A percentile compares a stretch with the other conserved stretches of the same genome.
Evolutionary conservation across 2,888 invertebrate genomes (phyloP).

Genomic region (Heliconius cydno): DNA sequence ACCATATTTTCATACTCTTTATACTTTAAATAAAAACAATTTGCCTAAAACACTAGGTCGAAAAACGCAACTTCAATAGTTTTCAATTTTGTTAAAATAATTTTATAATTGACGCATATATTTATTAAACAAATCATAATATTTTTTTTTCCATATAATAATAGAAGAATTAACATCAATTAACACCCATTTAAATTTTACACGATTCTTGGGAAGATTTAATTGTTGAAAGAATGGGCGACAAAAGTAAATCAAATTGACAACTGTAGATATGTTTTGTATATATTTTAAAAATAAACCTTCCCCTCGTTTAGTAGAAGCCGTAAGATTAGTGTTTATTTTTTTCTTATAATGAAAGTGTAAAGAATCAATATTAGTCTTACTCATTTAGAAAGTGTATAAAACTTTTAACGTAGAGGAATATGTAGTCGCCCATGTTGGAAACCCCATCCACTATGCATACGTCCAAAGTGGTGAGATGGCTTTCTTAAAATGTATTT

Average conservation of each 20-base stretch:
- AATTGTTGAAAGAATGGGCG: not conserved
- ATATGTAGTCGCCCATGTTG: too few species aligned
- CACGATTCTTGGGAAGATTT: not conserved
- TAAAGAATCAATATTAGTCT: slow-evolving; percentile 3
- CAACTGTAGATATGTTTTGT: too few species aligned
- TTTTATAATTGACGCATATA: not conserved
- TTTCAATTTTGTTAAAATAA: not conserved
- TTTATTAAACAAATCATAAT: not conserved
- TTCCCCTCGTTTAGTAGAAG: not conserved
- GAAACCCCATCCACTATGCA: too few species aligned
- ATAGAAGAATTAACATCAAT: too few species aligned
- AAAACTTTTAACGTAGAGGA: too few species aligned
- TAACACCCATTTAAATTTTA: not conserved
- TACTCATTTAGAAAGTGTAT: not conserved
- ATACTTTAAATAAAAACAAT: too few species aligned
- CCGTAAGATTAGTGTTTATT: not conserved
- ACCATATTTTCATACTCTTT: too few species aligned
- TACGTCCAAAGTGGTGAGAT: too few species aligned
- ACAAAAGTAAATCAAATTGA: not conserved
- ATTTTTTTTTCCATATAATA: not conserved
- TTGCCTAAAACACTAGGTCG: too few species aligned
- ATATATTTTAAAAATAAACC: not conserved
- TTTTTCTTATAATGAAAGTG: not conserved
- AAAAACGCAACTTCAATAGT: too few species aligned
- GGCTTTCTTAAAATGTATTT: too few species aligned